Conservation (phyloP, 1,140 invertebrate genomes). For the Pogonus chalceus region DNA sequence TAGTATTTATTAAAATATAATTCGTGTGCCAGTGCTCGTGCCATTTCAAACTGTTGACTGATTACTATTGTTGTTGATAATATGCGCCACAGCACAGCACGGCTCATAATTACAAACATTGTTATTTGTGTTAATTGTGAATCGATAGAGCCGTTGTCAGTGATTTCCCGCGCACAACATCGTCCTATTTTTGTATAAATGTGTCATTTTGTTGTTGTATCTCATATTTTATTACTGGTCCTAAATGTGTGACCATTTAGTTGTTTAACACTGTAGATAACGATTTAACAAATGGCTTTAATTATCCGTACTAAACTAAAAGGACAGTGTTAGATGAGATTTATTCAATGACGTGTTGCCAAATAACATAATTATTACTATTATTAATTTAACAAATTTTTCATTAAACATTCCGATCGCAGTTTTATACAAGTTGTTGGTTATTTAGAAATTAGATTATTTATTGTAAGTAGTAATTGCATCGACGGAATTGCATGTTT, state of each 20-base stretch:
- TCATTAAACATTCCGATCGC: not conserved
- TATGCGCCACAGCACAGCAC: no score
- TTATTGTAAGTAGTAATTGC: conserved; percentile 1
- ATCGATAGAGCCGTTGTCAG: not conserved
- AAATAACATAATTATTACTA: conserved; percentile 29
- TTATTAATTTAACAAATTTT: not conserved
- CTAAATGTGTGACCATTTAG: conserved; percentile 6
- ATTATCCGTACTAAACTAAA: conserved; percentile 26
- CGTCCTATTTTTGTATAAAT: conserved; percentile 5
- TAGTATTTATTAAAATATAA: no score
- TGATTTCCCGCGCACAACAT: not conserved
- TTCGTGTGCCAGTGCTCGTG: no score
- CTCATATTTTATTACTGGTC: conserved; percentile 23
- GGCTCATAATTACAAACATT: no score
- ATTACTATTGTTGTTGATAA: no score
- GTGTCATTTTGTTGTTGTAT: conserved; percentile 26
- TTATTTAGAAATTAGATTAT: not conserved
- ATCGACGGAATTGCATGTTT: not conserved
- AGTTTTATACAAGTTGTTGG: conserved; percentile 5
- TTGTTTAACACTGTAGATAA: conserved; percentile 26
- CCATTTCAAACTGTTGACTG: no score
- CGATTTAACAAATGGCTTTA: conserved; percentile 32
- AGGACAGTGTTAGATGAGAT: not conserved
- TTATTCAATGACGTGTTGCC: conserved; percentile 25
- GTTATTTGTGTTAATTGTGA: no score